Evolutionary conservation across 2,797 vertebrate genomes (phyloP).

Genomic region (Ceryle rudis): DNA sequence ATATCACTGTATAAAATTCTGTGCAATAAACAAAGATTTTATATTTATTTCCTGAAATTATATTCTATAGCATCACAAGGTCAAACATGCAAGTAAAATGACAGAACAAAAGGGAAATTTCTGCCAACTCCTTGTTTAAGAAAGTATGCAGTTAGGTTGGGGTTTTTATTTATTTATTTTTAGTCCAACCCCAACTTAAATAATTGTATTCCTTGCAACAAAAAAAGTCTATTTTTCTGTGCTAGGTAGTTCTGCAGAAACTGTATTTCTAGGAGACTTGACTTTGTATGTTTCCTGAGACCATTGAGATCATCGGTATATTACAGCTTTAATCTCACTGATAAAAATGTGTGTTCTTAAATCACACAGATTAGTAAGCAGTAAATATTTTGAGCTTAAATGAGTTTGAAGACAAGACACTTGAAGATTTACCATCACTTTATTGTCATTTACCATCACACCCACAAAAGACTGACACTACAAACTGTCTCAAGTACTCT

Average conservation of each 20-base stretch:
- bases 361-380: neutral
- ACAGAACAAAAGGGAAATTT: neutral
- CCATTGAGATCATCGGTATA: neutral
- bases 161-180: neutral
- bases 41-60: neutral
- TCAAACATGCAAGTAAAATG: neutral
- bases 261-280: neutral
- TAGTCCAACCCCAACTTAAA: neutral
- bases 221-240: neutral
- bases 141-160: neutral
- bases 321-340: neutral
- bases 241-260: neutral
- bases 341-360: neutral
- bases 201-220: neutral
- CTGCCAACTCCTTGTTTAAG: neutral
- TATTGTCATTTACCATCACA: neutral
- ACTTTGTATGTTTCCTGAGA: neutral
- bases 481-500: neutral
- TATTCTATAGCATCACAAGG: neutral
- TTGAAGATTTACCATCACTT: neutral
- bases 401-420: neutral
- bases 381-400: neutral
- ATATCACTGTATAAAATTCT: neutral
- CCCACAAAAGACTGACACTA: neutral
- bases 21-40: neutral